Conservation (phyloP, 1,140 invertebrate species). For the Drosophila tropicalis region DNA sequence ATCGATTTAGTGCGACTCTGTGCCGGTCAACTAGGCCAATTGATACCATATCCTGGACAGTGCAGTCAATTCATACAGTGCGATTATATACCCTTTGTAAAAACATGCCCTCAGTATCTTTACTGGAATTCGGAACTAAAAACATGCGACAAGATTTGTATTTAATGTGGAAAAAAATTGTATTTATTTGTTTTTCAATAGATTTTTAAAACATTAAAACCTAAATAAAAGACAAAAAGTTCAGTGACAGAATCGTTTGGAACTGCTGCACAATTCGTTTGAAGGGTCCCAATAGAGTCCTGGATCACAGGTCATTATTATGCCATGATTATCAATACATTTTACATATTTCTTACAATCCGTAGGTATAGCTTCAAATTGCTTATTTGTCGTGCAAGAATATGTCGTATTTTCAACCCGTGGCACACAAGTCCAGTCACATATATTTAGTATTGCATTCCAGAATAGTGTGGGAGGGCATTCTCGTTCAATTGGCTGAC, state of each 20-base stretch:
- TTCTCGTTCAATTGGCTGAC: conserved; percentile 17
- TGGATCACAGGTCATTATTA: no score
- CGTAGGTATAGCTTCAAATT: conserved; percentile 7
- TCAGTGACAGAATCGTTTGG: conserved; percentile 19
- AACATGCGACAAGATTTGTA: conserved; percentile 62
- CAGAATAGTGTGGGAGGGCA: conserved; percentile 39
- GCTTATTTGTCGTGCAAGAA: no score
- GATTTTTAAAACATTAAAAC: no score
- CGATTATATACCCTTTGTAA: conserved; percentile 62
- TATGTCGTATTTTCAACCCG: not conserved
- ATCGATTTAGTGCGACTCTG: conserved; percentile 10
- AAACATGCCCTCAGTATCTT: conserved; percentile 46
- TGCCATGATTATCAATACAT: no score
- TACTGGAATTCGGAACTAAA: conserved; percentile 58
- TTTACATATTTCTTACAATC: no score
- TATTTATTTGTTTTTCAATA: no score
- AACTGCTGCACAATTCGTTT: conserved; percentile 19
- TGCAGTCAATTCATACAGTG: conserved; percentile 56
- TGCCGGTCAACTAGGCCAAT: conserved; percentile 16
- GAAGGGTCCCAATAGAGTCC: no score
- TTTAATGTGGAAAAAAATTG: conserved; percentile 16
- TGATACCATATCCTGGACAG: conserved; percentile 54
- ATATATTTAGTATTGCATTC: conserved; percentile 10
- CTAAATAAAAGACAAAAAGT: no score
- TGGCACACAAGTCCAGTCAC: conserved; percentile 28